Conservation (phyloP, 1,140 invertebrate species). For the Oncopeltus fasciatus region DNA sequence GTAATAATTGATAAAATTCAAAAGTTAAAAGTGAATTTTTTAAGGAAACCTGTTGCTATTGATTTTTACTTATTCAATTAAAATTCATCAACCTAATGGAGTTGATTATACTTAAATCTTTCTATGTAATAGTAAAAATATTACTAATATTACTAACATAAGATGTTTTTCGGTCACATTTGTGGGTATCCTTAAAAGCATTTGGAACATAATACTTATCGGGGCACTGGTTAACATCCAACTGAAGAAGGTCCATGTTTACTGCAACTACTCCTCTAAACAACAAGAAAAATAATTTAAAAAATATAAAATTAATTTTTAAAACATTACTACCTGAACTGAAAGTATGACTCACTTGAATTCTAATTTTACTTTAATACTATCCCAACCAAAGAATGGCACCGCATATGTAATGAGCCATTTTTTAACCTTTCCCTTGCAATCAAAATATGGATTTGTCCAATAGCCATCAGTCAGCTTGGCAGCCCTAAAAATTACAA, state of each 20-base stretch:
- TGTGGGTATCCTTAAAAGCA: constrained; percentile 88
- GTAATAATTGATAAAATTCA: too few species aligned
- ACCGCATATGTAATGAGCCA: constrained; percentile 91
- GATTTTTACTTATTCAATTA: too few species aligned
- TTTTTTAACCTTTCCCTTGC: constrained; percentile 77
- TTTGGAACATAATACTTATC: constrained; percentile 77
- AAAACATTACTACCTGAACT: neutral
- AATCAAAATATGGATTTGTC: constrained; percentile 88
- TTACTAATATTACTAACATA: constrained; percentile 55
- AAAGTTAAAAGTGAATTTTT: too few species aligned
- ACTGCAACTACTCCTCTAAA: constrained; percentile 86
- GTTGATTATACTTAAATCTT: too few species aligned
- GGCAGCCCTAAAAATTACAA: constrained; percentile 45
- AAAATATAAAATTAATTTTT: neutral
- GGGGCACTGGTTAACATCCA: constrained; percentile 93
- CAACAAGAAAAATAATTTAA: constrained; percentile 21
- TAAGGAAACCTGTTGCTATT: too few species aligned
- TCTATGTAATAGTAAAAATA: too few species aligned
- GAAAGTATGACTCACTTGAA: constrained; percentile 64
- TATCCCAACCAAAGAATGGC: constrained; percentile 95
- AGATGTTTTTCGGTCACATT: constrained; percentile 80
- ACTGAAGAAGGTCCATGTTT: constrained; percentile 72
- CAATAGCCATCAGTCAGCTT: constrained; percentile 80
- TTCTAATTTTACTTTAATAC: constrained; percentile 74
- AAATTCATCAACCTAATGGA: too few species aligned